Evolutionary conservation across 2,888 invertebrate species (phyloP).

Genomic region (Drosophila kanekoi): DNA sequence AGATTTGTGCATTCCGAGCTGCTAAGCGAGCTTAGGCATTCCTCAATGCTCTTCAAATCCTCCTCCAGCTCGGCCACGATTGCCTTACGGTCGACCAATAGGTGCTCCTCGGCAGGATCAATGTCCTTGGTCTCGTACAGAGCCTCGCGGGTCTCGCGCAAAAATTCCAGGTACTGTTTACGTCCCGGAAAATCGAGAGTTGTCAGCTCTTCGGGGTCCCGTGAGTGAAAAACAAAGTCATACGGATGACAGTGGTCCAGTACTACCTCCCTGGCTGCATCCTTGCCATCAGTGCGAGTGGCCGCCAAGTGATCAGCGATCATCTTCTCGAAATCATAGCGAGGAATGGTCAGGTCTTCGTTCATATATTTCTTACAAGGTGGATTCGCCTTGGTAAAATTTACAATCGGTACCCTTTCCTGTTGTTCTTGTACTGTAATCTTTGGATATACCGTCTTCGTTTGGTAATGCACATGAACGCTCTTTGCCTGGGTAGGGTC

Average conservation of each 20-base stretch:
- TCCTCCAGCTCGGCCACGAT: constrained; percentile 77
- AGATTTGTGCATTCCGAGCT: constrained; percentile 84
- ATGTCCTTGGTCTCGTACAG: constrained; percentile 63
- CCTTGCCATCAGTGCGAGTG: constrained; percentile 62
- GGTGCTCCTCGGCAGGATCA: constrained; percentile 57
- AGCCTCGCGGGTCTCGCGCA: constrained; percentile 72
- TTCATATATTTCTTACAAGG: constrained; percentile 68
- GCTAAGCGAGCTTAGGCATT: constrained; percentile 81
- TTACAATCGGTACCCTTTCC: constrained; percentile 46
- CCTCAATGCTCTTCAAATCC: constrained; percentile 83
- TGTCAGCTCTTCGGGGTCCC: constrained; percentile 63
- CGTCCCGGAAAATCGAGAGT: constrained; percentile 79
- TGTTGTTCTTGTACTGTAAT: constrained; percentile 50
- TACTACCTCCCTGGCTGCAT: constrained; percentile 29
- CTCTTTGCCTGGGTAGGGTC: constrained; percentile 77
- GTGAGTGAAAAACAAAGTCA: constrained; percentile 73
- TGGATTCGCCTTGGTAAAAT: constrained; percentile 76
- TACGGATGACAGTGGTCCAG: constrained; percentile 63
- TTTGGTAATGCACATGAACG: constrained; percentile 80
- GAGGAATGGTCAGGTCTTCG: constrained; percentile 69
- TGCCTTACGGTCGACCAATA: constrained; percentile 68
- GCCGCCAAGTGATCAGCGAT: constrained; percentile 60
- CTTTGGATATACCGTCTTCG: constrained; percentile 71
- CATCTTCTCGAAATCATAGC: constrained; percentile 65
- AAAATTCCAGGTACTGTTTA: constrained; percentile 73